Percentiles rank a stretch among this genome's conserved stretches.
phyloP scores from a whole-genome alignment of 2,113 vertebrate species.

The Pipra filicauda region DNA sequence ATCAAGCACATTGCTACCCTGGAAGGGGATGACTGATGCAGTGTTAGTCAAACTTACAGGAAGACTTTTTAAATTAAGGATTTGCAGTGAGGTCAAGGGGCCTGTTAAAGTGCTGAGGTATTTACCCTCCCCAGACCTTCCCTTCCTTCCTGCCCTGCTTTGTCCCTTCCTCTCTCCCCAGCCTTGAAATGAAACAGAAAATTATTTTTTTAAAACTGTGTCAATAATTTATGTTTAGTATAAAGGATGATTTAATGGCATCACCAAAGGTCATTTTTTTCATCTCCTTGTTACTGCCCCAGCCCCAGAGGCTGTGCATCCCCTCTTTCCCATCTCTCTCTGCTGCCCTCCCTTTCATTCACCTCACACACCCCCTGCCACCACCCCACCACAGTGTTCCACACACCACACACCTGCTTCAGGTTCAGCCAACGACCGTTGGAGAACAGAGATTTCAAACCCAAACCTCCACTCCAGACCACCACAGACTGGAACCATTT shows the following conservation, averaged over 20 bases:
- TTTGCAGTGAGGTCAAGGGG: constrained; percentile 41
- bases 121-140: constrained; percentile 10
- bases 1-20: neutral
- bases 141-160: neutral
- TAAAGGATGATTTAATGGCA: constrained; percentile 75
- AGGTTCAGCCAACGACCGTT: neutral
- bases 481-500: constrained; percentile 39
- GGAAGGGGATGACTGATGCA: neutral
- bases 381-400: neutral
- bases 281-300: constrained; percentile 30
- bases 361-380: neutral
- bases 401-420: neutral
- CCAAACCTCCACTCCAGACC: constrained; percentile 9
- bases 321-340: neutral
- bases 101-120: constrained; percentile 61
- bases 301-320: neutral
- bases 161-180: constrained; percentile 13
- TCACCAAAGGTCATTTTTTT: constrained; percentile 79
- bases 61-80: neutral
- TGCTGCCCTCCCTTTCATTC: neutral
- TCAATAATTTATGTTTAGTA: constrained; percentile 80
- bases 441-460: constrained; percentile 57
- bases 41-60: neutral
- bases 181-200: constrained; percentile 76
- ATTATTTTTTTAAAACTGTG: constrained; percentile 81